Evolutionary conservation across 2,888 invertebrate species (phyloP).

Genomic region (Agrotis puta): DNA sequence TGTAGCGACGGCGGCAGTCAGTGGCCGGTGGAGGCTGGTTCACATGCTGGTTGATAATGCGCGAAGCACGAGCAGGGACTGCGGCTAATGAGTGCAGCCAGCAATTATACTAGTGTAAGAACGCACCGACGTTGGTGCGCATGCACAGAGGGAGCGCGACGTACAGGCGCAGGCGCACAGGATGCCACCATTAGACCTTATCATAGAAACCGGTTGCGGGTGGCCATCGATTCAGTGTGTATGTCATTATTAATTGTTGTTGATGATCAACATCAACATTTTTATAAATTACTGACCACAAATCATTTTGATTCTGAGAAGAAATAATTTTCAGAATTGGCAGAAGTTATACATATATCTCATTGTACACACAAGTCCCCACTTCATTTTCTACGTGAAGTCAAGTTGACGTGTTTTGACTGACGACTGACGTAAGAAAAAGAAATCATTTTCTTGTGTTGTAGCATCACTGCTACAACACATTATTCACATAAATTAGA

Average conservation of each 20-base stretch:
- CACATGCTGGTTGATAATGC: conserved; percentile 49
- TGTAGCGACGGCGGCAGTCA: background rate
- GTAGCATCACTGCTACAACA: too few relatives aligned
- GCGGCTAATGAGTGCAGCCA: conserved; percentile 47
- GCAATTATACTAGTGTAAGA: conserved; percentile 35
- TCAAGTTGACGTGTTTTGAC: too few relatives aligned
- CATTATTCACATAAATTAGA: too few relatives aligned
- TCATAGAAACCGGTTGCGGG: conserved; percentile 8
- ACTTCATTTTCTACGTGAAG: too few relatives aligned
- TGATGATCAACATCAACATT: too few relatives aligned
- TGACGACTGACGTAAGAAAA: too few relatives aligned
- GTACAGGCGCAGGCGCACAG: background rate
- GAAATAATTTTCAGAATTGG: too few relatives aligned
- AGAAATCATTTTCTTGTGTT: too few relatives aligned
- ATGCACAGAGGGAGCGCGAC: background rate
- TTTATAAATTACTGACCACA: too few relatives aligned
- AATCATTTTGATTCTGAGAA: too few relatives aligned
- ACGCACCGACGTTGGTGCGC: background rate
- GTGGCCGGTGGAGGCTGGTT: conserved; percentile 29
- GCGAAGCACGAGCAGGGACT: conserved; percentile 41
- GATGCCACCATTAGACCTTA: conserved; percentile 26
- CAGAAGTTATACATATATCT: too few relatives aligned
- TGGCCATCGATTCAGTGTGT: background rate
- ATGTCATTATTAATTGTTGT: conserved; percentile 5
- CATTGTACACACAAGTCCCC: too few relatives aligned